Base-by-base conservation (phyloP, 2,797 vertebrate genomes). In the Poecilia picta region DNA sequence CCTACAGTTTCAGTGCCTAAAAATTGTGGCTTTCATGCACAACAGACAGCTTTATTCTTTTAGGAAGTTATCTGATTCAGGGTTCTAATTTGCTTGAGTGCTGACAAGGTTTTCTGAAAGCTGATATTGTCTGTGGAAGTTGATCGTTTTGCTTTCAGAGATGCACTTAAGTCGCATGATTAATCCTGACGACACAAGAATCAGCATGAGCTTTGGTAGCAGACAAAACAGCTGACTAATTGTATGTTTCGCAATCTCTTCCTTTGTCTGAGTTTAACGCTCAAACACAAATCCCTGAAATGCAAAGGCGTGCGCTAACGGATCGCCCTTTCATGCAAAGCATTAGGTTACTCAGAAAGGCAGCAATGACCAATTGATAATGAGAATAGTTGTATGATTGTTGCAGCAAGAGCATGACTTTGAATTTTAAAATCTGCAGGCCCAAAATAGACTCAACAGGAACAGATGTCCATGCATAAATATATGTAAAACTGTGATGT, bases 401-500 rank as follows among this genome's bases (percentile, higher is more conserved):
- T 39, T 70, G 66, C 57, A 77, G 72, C 73, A 74, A 84, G 55
- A 78, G 43, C 47, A 13, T 88, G 85, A 93, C 92, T 89, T 92
- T 93, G 85, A 83, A 83, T 88, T 77, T 43, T 10, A 83, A 90
- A 88, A 88, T 74, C 74, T 51, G 55, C 53, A 41, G n/a, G 80
- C 81, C 80, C 39, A 75, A 93, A 91, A 92, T 88, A 91, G 87
- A 87, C 81, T 25, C 62, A 62, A 86, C 91, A 77, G 75, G 75
- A 93, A 79, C 94, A 95, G 93, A 88, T 94, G 94, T 90, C 92
- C 93, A 92, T 93, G 91, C 89, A 94, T 94, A 94, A 93, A 94
- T 91, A 91, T 91, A 85, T 86, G 88, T 86, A 53, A 84, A 31
- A 78, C 84, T 77, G 77, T 70, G 72, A 87, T 82, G 91, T 92